Conservation (phyloP, 2,888 invertebrate genomes). For the Drosophila eohydei region DNA sequence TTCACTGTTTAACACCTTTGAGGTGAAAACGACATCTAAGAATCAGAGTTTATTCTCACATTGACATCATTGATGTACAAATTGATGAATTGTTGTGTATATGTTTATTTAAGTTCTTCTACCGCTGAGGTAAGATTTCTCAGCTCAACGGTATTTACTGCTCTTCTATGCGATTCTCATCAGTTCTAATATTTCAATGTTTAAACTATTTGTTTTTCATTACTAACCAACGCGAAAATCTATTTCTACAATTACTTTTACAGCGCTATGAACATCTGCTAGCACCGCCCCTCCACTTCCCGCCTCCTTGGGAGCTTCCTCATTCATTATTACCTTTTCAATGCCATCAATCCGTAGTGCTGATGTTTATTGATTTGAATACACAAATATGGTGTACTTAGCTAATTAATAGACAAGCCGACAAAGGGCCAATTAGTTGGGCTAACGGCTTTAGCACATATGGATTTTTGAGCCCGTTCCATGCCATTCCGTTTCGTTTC, state of each 20-base stretch:
- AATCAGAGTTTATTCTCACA: too few relatives aligned
- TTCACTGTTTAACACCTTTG: neutral
- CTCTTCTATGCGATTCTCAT: neutral
- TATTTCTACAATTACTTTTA: neutral
- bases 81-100: neutral
- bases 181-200: neutral
- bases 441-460: neutral
- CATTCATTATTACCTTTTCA: too few relatives aligned
- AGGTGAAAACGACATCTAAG: too few relatives aligned
- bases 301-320: neutral
- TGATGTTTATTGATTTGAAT: neutral
- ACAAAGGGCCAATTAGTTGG: neutral
- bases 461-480: neutral
- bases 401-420: constrained; percentile 8
- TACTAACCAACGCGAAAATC: neutral
- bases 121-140: neutral
- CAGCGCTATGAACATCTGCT: neutral
- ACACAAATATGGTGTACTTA: constrained; percentile 3
- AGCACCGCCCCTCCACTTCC: too few relatives aligned
- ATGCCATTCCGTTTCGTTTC: neutral
- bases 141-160: neutral
- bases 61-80: neutral
- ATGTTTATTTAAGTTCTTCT: too few relatives aligned
- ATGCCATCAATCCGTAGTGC: neutral
- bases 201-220: neutral